A percentile compares a stretch with the other conserved stretches of the same genome.
Evolutionary conservation across 2,113 vertebrate species (phyloP).

Genomic region (Pycnonotus jocosus): DNA sequence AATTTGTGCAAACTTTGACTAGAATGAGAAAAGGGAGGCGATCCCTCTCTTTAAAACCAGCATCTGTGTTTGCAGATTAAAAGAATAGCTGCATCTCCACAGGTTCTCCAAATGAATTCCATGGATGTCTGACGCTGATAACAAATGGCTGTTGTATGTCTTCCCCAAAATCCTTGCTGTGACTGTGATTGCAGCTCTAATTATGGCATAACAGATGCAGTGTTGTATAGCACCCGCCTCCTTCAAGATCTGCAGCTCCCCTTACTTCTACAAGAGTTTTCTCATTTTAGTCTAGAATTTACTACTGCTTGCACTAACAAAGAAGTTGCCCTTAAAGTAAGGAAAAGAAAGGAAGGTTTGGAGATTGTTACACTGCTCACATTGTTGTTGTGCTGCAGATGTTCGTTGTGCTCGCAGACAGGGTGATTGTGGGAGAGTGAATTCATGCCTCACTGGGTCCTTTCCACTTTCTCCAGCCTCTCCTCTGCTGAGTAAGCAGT

Average conservation of each 20-base stretch:
- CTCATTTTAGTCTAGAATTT: neutral
- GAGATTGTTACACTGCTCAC: neutral
- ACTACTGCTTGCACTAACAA: conserved; percentile 5
- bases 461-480: neutral
- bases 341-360: neutral
- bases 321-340: neutral
- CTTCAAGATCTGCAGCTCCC: neutral
- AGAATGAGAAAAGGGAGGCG: neutral
- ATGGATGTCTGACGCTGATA: neutral
- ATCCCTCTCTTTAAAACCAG: neutral
- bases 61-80: neutral
- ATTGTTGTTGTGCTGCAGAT: conserved; percentile 25
- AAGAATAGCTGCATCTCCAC: neutral
- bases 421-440: fast-evolving
- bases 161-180: neutral
- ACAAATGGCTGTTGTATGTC: neutral
- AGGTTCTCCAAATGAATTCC: neutral
- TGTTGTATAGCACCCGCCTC: neutral
- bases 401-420: neutral
- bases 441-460: neutral
- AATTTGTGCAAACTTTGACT: neutral
- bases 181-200: conserved; percentile 28
- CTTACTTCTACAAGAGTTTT: neutral
- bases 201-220: conserved; percentile 21
- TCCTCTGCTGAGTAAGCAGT: conserved; percentile 6